Base-by-base conservation (phyloP, 30 jellyfish, hydroid and myxozoan species). In the Mastigias papua region DNA sequence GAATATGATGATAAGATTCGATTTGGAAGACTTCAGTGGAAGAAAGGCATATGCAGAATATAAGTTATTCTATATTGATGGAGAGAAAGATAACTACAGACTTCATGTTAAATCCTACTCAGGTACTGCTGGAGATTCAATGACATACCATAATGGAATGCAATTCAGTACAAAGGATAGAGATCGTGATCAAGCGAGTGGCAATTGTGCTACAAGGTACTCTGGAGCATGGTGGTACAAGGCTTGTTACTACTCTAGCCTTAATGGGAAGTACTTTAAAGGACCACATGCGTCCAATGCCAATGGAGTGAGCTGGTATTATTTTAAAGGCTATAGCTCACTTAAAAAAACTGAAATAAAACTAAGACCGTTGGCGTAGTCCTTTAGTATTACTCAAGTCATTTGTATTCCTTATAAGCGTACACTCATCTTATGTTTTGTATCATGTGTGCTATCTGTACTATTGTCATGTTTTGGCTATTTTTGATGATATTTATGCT, bases 211-310 rank as follows among this genome's bases (percentile, higher is more conserved):
- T 2, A 57, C 2, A 1, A 25, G 1, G 34, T 34, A 21, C 34
- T 65, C 27, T 28, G 88, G 88, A 17, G 88, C 88, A 11, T 77
- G 88, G 88, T 77, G 88, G 88, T 77, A 77, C 31, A 32, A 21
- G 11, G 3, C n/a, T n/a, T 80, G 90, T 27, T 81, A 80, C 68
- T 42, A 17, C 27, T 80, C 90, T 10, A 80, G 62, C 30, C 46
- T 80, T 19, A 80, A 80, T 37, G 90, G 90, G 15, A 80, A 66
- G 50, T 80, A 80, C 51, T 30, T 80, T 11, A 80, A 65, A 2
- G 90, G 90, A 20, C 51, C 50, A 13, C 90, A 80, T 31, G 46
- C 34, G 20, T 80, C 90, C 2, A 32, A 69, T 22, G 81, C 81
- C 3, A 32, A 69, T 22, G 81, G 81, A 1, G 81, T 69, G 16